Conservation (phyloP, 2,888 invertebrate genomes). For the Andrena fulva region DNA sequence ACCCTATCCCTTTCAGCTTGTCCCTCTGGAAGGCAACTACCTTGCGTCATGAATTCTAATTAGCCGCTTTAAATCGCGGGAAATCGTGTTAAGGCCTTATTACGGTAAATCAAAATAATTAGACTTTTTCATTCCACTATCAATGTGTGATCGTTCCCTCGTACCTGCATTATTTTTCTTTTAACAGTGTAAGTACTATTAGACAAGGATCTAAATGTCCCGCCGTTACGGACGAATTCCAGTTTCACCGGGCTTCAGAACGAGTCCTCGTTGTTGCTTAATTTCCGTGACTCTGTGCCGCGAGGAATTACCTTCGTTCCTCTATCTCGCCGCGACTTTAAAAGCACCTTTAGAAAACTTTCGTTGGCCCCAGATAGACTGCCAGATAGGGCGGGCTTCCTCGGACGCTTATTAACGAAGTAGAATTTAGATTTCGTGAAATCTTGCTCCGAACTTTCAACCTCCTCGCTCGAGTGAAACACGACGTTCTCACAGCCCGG, state of each 20-base stretch:
- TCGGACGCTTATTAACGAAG: conserved; percentile 62
- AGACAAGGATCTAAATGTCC: too few species aligned
- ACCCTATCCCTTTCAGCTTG: conserved; percentile 66
- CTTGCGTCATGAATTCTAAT: conserved; percentile 79
- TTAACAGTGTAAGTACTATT: too few species aligned
- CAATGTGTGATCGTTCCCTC: background rate
- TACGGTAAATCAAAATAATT: conserved; percentile 12
- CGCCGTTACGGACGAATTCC: background rate
- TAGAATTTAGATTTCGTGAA: conserved; percentile 57
- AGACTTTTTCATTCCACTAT: background rate
- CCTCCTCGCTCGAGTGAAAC: conserved; percentile 53
- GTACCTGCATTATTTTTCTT: too few species aligned
- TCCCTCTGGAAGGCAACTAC: conserved; percentile 78
- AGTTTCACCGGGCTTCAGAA: background rate
- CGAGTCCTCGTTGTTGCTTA: conserved; percentile 18
- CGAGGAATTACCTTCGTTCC: conserved; percentile 19
- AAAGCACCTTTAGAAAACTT: conserved; percentile 50
- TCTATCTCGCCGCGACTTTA: conserved; percentile 35
- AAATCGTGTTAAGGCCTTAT: conserved; percentile 18
- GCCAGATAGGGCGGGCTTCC: conserved; percentile 45
- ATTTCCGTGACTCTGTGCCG: conserved; percentile 18
- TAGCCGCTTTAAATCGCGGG: conserved; percentile 69
- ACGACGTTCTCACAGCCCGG: conserved; percentile 28
- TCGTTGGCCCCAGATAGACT: conserved; percentile 51
- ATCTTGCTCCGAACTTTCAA: conserved; percentile 49